Conservation (phyloP, 2,797 vertebrate species). For the Lepus townsendii region DNA sequence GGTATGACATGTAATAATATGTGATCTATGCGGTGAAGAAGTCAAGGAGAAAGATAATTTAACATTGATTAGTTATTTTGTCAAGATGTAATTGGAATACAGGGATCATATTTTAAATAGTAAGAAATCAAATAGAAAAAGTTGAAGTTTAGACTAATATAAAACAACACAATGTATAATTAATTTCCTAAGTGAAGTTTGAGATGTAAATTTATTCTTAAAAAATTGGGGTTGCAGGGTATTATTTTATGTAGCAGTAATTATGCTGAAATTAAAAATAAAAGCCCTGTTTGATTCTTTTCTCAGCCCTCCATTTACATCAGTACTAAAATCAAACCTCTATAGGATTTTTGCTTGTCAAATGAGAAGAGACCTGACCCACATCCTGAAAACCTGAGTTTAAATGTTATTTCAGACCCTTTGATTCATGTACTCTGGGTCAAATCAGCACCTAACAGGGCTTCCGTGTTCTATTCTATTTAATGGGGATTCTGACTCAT, state of each 20-base stretch:
- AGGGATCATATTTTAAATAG: not conserved
- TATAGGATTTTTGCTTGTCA: not conserved
- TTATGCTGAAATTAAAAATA: not conserved
- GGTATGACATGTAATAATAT: not conserved
- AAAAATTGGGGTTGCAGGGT: not conserved
- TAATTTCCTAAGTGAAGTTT: not conserved
- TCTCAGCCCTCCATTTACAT: not conserved
- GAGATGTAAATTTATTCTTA: not conserved
- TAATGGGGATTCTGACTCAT: not conserved
- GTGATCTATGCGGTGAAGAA: not conserved
- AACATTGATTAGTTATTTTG: not conserved
- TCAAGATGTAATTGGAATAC: not conserved
- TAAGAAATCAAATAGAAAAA: constrained; percentile 37
- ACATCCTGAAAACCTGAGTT: not conserved
- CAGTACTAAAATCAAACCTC: not conserved
- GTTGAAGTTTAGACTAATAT: not conserved
- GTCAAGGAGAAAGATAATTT: not conserved
- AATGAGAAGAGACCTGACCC: not conserved
- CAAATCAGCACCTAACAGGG: not conserved
- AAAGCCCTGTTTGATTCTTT: not conserved
- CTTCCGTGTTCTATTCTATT: not conserved
- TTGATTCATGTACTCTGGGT: not conserved
- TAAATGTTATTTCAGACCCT: not conserved
- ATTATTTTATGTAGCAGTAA: not conserved
- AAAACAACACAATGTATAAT: not conserved